Percentiles rank a stretch among this genome's conserved stretches.
These are phyloP conservation scores for Dasysyrphus albostriatus DNA, from an alignment of 2,888 invertebrate species.

Conservation along the genomic window DNA sequence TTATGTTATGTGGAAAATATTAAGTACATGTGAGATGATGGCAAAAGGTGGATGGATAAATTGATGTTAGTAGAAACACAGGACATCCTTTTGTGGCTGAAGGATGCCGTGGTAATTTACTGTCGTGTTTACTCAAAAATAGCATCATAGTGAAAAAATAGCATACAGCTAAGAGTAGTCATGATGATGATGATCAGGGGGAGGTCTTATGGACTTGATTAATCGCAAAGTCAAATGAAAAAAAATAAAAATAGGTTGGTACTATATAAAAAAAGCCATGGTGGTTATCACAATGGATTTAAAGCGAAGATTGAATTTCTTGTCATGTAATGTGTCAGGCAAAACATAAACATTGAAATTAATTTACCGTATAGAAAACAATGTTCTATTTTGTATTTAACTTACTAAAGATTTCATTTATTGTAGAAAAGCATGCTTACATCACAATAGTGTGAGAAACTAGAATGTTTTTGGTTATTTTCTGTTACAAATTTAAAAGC, in stretches of 20 bases:
- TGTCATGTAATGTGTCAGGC: constrained; percentile 43
- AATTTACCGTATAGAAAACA: neutral
- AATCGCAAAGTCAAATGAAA: constrained; percentile 51
- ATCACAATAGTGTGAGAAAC: no score
- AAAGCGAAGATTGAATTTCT: constrained; percentile 34
- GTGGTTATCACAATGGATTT: constrained; percentile 12
- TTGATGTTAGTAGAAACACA: constrained; percentile 33
- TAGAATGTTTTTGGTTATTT: no score
- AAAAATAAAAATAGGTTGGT: neutral
- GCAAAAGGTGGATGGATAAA: constrained; percentile 28
- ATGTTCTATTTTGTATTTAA: neutral
- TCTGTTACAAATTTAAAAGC: no score
- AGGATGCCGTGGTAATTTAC: constrained; percentile 57
- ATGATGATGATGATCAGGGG: constrained; percentile 24
- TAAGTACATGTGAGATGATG: constrained; percentile 19
- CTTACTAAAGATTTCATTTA: no score
- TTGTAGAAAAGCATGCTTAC: no score
- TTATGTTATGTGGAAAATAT: constrained; percentile 21
- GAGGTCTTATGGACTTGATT: constrained; percentile 48
- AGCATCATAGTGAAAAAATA: constrained; percentile 50
- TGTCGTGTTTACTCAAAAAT: constrained; percentile 71
- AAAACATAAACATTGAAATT: constrained; percentile 19
- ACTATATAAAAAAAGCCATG: neutral
- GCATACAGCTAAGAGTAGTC: constrained; percentile 45
- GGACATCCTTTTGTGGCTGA: constrained; percentile 29